Evolutionary conservation across 2,888 invertebrate species (phyloP).

Genomic region (Sclerodermus sp.): DNA sequence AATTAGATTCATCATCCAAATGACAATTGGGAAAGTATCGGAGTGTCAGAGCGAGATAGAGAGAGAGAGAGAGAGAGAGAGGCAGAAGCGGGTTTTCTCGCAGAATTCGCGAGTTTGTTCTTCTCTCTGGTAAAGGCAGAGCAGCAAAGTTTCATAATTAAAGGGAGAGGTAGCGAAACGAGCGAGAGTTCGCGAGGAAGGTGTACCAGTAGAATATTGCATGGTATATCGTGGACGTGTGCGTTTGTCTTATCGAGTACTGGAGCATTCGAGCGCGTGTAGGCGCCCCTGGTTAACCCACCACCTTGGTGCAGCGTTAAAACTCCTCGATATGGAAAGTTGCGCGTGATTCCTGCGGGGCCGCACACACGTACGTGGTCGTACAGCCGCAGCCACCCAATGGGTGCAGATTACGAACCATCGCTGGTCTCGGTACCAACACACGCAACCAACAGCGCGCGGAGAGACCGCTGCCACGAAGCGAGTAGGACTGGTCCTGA

Average conservation of each 20-base stretch:
- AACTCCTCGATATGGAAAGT: constrained; percentile 49
- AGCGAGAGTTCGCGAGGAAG: neutral
- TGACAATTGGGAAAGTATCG: too few species aligned
- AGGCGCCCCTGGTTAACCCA: constrained; percentile 48
- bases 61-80: too few species aligned
- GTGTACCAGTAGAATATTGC: neutral
- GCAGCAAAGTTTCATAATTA: too few species aligned
- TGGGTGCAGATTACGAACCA: neutral
- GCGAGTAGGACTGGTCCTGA: constrained; percentile 31
- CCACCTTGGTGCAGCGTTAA: constrained; percentile 40
- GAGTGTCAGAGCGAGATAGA: too few species aligned
- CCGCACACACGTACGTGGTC: constrained; percentile 20
- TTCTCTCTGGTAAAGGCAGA: too few species aligned
- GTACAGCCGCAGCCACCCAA: neutral
- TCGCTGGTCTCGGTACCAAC: neutral
- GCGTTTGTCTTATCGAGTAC: constrained; percentile 30
- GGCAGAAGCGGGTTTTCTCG: too few species aligned
- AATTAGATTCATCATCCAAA: too few species aligned
- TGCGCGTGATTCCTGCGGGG: constrained; percentile 36
- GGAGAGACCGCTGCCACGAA: neutral
- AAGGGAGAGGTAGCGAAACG: too few species aligned
- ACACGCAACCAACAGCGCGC: neutral
- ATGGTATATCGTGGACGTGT: neutral
- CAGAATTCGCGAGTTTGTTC: too few species aligned
- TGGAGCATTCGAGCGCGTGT: constrained; percentile 37